phyloP scores from a whole-genome alignment of 2,888 invertebrate genomes.

The Hirtodrosophila histrioides region DNA sequence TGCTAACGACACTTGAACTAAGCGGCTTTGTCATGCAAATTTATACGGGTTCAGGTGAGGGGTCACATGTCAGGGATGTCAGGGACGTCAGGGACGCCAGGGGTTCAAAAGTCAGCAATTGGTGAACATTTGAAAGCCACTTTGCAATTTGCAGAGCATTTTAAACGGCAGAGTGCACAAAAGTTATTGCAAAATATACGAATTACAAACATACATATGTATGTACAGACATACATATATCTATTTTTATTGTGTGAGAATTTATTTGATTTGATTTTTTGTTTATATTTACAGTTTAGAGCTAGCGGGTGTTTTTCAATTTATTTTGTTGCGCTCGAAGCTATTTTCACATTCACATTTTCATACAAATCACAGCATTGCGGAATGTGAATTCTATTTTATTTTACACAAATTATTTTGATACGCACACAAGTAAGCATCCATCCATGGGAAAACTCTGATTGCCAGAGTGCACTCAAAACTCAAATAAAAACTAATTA shows the following conservation, averaged over 20 bases:
- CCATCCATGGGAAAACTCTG: slow-evolving; percentile 28
- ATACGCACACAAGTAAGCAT: too few species aligned
- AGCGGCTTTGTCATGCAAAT: slow-evolving; percentile 70
- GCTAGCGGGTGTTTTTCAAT: slow-evolving; percentile 50
- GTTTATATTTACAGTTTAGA: slow-evolving; percentile 39
- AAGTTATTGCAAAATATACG: slow-evolving; percentile 52
- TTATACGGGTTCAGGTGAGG: slow-evolving; percentile 26
- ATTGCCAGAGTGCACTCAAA: slow-evolving; percentile 35
- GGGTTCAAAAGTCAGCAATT: slow-evolving; percentile 62
- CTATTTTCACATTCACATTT: slow-evolving; percentile 41
- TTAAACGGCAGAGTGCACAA: slow-evolving; percentile 57
- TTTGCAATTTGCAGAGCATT: slow-evolving; percentile 52
- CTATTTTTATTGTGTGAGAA: not conserved
- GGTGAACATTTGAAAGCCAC: slow-evolving; percentile 63
- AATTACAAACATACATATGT: slow-evolving; percentile 15
- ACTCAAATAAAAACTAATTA: slow-evolving; percentile 67
- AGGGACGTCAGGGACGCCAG: slow-evolving; percentile 14
- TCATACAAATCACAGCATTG: slow-evolving; percentile 49
- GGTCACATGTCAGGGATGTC: slow-evolving; percentile 16
- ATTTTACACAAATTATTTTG: slow-evolving; percentile 37
- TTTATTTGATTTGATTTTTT: not conserved
- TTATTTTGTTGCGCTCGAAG: slow-evolving; percentile 48
- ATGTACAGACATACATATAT: slow-evolving; percentile 1
- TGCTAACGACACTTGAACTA: slow-evolving; percentile 50
- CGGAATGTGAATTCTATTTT: slow-evolving; percentile 57